These are phyloP conservation scores for Potamilus streckersoni DNA, from an alignment of 1,140 invertebrate genomes.

Conservation along the genomic window DNA sequence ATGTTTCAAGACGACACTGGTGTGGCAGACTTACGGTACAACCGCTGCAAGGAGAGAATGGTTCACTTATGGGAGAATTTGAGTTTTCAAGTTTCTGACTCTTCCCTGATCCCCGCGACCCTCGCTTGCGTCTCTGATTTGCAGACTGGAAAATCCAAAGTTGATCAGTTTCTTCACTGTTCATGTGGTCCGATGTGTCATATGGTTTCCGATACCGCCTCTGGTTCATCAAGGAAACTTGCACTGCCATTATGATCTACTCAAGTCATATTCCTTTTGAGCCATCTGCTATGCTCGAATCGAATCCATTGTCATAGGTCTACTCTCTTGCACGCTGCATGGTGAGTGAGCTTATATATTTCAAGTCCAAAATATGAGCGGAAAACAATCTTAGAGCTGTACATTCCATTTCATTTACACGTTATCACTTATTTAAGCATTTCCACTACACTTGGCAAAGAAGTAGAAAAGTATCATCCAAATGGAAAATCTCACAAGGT, in stretches of 20 bases:
- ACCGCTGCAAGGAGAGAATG: constrained; percentile 33
- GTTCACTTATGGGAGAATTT: constrained; percentile 18
- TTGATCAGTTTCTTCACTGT: constrained; percentile 50
- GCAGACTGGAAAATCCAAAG: constrained; percentile 46
- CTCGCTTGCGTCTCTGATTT: constrained; percentile 22
- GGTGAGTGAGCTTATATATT: too few relatives aligned
- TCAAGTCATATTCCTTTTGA: too few relatives aligned
- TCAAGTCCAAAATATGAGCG: too few relatives aligned
- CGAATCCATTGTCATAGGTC: too few relatives aligned
- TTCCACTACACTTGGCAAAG: too few relatives aligned
- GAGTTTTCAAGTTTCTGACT: constrained; percentile 23
- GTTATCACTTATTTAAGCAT: too few relatives aligned
- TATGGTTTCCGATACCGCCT: constrained; percentile 55
- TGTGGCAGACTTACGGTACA: constrained; percentile 44
- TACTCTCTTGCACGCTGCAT: too few relatives aligned
- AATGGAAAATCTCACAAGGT: too few relatives aligned
- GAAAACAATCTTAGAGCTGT: too few relatives aligned
- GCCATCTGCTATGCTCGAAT: too few relatives aligned
- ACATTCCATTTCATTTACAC: too few relatives aligned
- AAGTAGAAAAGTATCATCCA: too few relatives aligned
- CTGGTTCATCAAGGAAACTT: constrained; percentile 58
- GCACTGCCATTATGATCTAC: constrained; percentile 39
- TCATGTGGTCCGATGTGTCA: constrained; percentile 50
- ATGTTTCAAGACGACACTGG: constrained; percentile 54
- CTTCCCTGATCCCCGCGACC: constrained; percentile 25